Percentiles rank a stretch among this genome's conserved stretches.
Evolutionary conservation across 2,113 vertebrate species (phyloP).

Genomic region (Eurypyga helias): DNA sequence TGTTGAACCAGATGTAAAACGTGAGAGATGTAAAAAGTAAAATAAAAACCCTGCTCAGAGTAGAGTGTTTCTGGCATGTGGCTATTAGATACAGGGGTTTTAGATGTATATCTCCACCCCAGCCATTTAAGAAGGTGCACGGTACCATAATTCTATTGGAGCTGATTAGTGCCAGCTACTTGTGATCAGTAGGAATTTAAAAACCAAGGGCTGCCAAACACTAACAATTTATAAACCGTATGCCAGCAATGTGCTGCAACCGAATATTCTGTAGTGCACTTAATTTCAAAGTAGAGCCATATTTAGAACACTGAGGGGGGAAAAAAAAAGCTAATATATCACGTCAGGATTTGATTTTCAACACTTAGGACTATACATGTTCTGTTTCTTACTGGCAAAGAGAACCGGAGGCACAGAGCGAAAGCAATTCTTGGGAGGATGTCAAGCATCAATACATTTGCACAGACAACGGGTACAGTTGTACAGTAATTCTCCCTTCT

Average conservation of each 20-base stretch:
- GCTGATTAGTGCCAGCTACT: constrained; percentile 51
- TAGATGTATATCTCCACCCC: constrained; percentile 24
- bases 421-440: neutral
- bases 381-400: constrained; percentile 38
- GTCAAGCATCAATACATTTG: neutral
- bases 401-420: constrained; percentile 5
- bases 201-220: constrained; percentile 66
- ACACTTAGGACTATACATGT: neutral
- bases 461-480: constrained; percentile 53
- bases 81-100: constrained; percentile 21
- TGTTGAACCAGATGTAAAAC: constrained; percentile 70
- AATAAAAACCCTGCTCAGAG: constrained; percentile 59
- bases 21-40: constrained; percentile 61
- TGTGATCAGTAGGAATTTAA: constrained; percentile 55
- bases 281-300: constrained; percentile 62
- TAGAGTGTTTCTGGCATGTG: constrained; percentile 54
- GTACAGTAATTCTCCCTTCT: constrained; percentile 45
- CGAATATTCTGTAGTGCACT: constrained; percentile 36
- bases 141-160: constrained; percentile 35
- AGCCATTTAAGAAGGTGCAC: constrained; percentile 42
- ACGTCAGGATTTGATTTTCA: constrained; percentile 54
- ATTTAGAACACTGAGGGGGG: constrained; percentile 14
- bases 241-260: constrained; percentile 60
- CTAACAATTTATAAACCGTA: constrained; percentile 60
- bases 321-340: constrained; percentile 3